A percentile compares a stretch with the other conserved stretches of the same genome.
Evolutionary conservation across 2,888 invertebrate species (phyloP).

Genomic region (Baccha elongata): DNA sequence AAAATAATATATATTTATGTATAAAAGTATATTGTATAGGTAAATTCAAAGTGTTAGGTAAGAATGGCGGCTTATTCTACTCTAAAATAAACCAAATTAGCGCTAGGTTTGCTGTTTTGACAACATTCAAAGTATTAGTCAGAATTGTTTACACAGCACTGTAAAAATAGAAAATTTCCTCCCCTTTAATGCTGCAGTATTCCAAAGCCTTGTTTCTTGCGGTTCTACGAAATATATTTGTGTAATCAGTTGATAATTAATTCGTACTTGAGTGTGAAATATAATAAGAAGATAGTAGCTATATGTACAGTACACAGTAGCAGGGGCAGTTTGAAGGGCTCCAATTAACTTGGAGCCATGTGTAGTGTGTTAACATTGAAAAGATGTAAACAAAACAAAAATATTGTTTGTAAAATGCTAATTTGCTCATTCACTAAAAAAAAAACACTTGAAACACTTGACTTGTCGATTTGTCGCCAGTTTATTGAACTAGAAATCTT

Average conservation of each 20-base stretch:
- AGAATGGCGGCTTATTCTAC: no score
- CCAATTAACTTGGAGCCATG: neutral
- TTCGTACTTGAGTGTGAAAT: conserved; percentile 45
- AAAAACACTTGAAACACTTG: conserved; percentile 4
- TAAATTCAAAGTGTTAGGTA: no score
- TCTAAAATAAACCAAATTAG: no score
- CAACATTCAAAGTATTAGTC: no score
- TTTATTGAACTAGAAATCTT: conserved; percentile 41
- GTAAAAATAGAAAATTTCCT: neutral
- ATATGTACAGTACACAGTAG: conserved; percentile 1
- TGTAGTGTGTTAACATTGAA: conserved; percentile 13
- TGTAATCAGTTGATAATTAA: conserved; percentile 60
- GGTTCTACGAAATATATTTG: conserved; percentile 15
- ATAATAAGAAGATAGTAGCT: neutral
- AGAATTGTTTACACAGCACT: neutral
- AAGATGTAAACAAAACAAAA: conserved; percentile 13
- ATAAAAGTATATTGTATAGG: no score
- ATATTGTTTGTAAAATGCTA: conserved; percentile 14
- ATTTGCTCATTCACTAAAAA: neutral
- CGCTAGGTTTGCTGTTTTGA: no score
- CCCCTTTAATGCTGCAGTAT: conserved; percentile 9
- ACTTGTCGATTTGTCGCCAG: conserved; percentile 18
- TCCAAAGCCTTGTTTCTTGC: neutral
- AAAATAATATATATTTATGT: no score
- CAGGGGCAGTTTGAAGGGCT: conserved; percentile 6